These are phyloP conservation scores for Myotis davidii DNA, from an alignment of 2,113 vertebrate genomes.

Conservation along the genomic window DNA sequence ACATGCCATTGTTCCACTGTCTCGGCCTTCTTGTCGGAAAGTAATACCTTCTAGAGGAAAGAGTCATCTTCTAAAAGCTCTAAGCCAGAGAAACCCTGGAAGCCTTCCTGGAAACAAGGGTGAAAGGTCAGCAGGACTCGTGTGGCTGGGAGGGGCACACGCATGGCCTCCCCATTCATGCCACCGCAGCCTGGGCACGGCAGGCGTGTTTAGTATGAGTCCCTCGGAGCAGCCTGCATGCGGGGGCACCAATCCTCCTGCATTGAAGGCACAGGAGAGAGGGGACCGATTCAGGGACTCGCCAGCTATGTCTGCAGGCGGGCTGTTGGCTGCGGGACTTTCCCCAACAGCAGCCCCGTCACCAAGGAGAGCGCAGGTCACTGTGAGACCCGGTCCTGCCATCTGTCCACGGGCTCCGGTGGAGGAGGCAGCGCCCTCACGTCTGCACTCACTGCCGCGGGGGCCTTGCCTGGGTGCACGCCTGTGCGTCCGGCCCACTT, in stretches of 20 bases:
- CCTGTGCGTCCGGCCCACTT: background rate
- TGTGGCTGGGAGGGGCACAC: fast-evolving
- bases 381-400: fast-evolving
- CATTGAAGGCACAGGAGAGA: fast-evolving
- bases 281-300: fast-evolving
- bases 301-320: background rate
- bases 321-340: no score
- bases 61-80: background rate
- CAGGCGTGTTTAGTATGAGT: background rate
- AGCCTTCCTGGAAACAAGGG: background rate
- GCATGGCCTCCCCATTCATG: fast-evolving
- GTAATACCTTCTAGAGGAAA: background rate
- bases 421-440: fast-evolving
- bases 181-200: fast-evolving
- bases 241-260: fast-evolving
- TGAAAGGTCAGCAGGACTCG: background rate
- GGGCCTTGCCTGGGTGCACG: fast-evolving
- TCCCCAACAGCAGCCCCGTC: background rate
- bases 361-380: background rate
- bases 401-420: fast-evolving
- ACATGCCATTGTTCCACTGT: fast-evolving
- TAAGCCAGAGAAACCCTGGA: background rate
- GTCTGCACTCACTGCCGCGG: fast-evolving
- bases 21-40: background rate
- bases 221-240: background rate